Evolutionary conservation across 1,140 invertebrate genomes (phyloP), one percentile per base, ranked within the genome.

Genomic region (Brachionus paranguensis): DNA sequence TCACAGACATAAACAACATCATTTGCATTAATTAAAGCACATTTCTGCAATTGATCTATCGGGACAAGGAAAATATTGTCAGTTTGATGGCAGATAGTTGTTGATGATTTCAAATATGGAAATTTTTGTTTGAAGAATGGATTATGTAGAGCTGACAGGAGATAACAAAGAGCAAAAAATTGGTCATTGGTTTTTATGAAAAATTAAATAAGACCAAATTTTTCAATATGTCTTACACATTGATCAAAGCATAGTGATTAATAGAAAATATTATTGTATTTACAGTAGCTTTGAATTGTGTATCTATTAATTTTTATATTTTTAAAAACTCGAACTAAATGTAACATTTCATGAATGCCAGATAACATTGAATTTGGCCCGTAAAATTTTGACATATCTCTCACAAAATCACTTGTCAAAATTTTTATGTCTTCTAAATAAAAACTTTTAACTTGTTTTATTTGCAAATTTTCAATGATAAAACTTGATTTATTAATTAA

Each of bases 81-180:
- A 37, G 64, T 68, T 12, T 68, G 64, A 27, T 68, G 64, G 29
- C 64, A 29, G 64, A 68, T 68, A 68, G 29, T 29, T 12, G 64
- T 29, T 68, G 64, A 68, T 29, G 64, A 68, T 68, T 37, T 68
- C n/a, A 68, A 68, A 29, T 12, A 37, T 33, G 64, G 64, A 68
- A 68, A 68, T 68, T 68, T 68, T 33, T 27, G 64, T 8, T 68
- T 68, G 33, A 12, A 68, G 33, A 68, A 68, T 37, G 64, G 64
- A 68, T 29, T 68, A 68, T 68, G 64, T 37, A 68, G n/a, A 17
- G 64, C 24, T 33, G 64, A 68, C 64, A 68, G 29, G 33, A 68
- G 27, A 68, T 68, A 68, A 68, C 64, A 68, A 68, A 68, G n/a
- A n/a, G 64, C 64, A 68, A 33, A 68, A 68, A n/a, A 55, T 55